Evolutionary conservation across 2,888 invertebrate species (phyloP), one percentile per base, ranked within the genome.

Genomic region (Drosophila imparisetae): DNA sequence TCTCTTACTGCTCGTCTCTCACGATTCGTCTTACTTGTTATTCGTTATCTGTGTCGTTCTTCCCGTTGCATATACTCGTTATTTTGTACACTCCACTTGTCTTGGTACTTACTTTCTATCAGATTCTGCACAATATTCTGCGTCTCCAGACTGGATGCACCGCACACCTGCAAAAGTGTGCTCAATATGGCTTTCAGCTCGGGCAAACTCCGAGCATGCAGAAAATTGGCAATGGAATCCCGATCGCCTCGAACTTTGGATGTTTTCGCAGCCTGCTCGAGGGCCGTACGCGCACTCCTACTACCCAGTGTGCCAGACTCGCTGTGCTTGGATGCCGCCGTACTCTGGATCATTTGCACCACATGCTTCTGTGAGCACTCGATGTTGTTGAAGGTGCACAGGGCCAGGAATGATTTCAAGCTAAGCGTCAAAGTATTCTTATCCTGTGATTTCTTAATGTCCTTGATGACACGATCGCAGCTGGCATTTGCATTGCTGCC

Each of bases 291-390:
- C 1, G 78, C 65, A 38, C 49, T 83, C 6, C 81, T 83, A 40
- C 30, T 64, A 2, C 85, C 89, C 7, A 64, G 60, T 0, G 48
- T 7, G 7, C 63, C 29, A 0, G 29, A 1, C 0, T 63, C 60
- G 4, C 38, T 52, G 0, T 65, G 53, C 40, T 72, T 75, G 2
- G 61, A 54, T 0, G 62, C 52, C 0, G 66, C 61, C 1, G 85
- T 75, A 32, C 59, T 71, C 61, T 85, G 87, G 36, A 85, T 87
- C n/a, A 89, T 81, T 50, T 85, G 82, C 13, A 68, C 80, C 11
- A 89, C 80, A 24, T 86, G 90, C 24, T 77, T 59, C 13, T 81
- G 72, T 0, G 74, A 61, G 61, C 85, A 86, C 30, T 77, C 78
- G 64, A 86, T 89, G 59, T 58, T 74, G 34, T 86, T 86, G 66